A percentile compares a stretch with the other conserved stretches of the same genome.
Conservation (phyloP, 2,888 invertebrate genomes). For the Platycnemis pennipes region DNA sequence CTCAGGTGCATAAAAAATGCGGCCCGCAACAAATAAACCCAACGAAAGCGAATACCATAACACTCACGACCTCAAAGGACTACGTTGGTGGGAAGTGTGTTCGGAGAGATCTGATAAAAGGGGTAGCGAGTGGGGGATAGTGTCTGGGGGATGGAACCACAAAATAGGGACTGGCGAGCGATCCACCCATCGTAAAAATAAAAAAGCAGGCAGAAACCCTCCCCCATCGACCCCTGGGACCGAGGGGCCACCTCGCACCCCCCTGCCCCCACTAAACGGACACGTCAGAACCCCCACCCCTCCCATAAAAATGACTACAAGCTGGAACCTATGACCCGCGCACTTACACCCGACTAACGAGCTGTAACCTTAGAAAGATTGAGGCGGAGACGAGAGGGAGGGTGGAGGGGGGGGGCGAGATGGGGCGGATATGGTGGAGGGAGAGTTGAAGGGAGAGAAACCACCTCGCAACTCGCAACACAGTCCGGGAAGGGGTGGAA, state of each 20-base stretch:
- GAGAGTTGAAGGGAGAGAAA: not conserved
- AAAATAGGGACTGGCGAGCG: not conserved
- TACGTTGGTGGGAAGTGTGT: conserved; percentile 39
- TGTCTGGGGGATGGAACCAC: not conserved
- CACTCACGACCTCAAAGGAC: conserved; percentile 28
- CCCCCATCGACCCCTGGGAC: not conserved
- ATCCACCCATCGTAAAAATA: not conserved
- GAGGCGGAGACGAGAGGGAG: conserved; percentile 1
- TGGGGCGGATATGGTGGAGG: not conserved
- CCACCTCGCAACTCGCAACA: not conserved
- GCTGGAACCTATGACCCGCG: conserved; percentile 49
- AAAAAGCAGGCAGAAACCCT: not conserved
- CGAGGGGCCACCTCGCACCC: not conserved
- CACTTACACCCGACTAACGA: conserved; percentile 44
- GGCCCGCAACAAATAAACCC: not conserved
- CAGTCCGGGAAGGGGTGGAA: not conserved
- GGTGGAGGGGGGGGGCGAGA: not conserved
- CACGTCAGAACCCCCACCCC: not conserved
- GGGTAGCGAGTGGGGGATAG: not conserved
- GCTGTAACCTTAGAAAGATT: conserved; percentile 61
- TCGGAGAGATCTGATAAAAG: not conserved
- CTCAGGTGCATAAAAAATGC: not conserved
- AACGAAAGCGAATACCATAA: conserved; percentile 27
- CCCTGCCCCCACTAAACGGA: not conserved
- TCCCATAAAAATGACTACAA: conserved; percentile 36